phyloP scores from a whole-genome alignment of 1,140 invertebrate species.

The Uloborus diversus region DNA sequence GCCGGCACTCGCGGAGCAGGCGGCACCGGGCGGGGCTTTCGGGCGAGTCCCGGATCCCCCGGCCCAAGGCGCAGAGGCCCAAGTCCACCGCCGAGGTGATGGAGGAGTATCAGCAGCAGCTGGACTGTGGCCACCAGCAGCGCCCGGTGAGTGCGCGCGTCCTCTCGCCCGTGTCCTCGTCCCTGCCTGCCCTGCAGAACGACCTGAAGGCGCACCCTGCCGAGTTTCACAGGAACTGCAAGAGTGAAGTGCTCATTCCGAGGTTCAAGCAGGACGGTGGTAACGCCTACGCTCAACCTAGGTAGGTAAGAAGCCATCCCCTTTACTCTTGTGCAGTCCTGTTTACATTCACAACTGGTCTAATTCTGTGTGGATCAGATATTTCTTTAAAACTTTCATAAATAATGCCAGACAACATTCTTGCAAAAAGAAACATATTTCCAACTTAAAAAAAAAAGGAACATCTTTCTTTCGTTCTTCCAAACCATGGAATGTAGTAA shows the following conservation, averaged over 20 bases:
- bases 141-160: background rate
- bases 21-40: constrained; percentile 29
- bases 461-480: too few species aligned
- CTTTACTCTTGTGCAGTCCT: too few species aligned
- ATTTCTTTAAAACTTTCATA: too few species aligned
- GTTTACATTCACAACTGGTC: too few species aligned
- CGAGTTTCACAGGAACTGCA: constrained; percentile 39
- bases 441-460: too few species aligned
- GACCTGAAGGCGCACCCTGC: background rate
- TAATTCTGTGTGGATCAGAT: too few species aligned
- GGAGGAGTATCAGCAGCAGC: constrained; percentile 1
- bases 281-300: constrained; percentile 18
- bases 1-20: constrained; percentile 3
- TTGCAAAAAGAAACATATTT: too few species aligned
- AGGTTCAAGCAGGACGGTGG: constrained; percentile 24
- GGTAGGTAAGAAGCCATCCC: constrained; percentile 16
- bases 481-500: too few species aligned
- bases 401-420: too few species aligned
- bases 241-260: constrained; percentile 45
- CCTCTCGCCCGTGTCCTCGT: constrained; percentile 33
- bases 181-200: constrained; percentile 23
- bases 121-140: background rate
- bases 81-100: background rate
- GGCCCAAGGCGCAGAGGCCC: constrained; percentile 35
- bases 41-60: constrained; percentile 48